Base-by-base conservation (phyloP, 2,797 vertebrate species). In the Oreochromis grahami region DNA sequence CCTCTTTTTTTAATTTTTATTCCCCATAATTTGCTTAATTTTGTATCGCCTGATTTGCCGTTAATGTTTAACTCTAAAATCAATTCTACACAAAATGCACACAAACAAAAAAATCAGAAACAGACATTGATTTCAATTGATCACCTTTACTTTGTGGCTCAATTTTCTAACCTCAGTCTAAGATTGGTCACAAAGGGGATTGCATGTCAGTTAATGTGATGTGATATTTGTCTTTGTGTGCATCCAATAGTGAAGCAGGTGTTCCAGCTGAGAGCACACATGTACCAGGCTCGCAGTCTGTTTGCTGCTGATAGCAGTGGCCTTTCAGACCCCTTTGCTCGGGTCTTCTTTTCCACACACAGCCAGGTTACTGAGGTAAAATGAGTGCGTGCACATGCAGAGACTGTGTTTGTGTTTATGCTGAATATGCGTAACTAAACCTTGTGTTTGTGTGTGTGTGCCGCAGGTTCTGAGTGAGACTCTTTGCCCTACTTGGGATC, bases 321-420 rank as follows among this genome's bases (percentile, higher is more conserved):
- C 12, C 98, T 99, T 65, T 99, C 98, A 0, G 98, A 99, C 68
- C 98, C 98, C 29, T 99, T 99, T 0, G 98, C 98, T 1, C 94
- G 98, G 0, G 98, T 99, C 80, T 99, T 99, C 97, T 99, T 99
- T 95, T 99, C 97, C 93, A 98, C 98, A 13, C 97, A 99, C 94
- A 98, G 98, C 92, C 98, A 99, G 88, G 98, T 98, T 90, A 99
- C 98, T 0, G 98, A 99, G 98, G 98, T 98, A 93, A 36, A 43
- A 17, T 10, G 17, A 36, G 7, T 21, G 15, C 55, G 58, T 76
- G 8, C 36, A 6, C 10, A 13, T 55, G 14, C n/a, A 10, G 13
- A 38, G 11, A 19, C 4, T 68, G 10, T 74, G 10, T 63, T 13
- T 78, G 13, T 76, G 50, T 81, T 43, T 45, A 19, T 17, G 36